Evolutionary conservation across 2,888 invertebrate genomes (phyloP), one percentile per base, ranked within the genome.

Genomic region (Lottia gigantea): DNA sequence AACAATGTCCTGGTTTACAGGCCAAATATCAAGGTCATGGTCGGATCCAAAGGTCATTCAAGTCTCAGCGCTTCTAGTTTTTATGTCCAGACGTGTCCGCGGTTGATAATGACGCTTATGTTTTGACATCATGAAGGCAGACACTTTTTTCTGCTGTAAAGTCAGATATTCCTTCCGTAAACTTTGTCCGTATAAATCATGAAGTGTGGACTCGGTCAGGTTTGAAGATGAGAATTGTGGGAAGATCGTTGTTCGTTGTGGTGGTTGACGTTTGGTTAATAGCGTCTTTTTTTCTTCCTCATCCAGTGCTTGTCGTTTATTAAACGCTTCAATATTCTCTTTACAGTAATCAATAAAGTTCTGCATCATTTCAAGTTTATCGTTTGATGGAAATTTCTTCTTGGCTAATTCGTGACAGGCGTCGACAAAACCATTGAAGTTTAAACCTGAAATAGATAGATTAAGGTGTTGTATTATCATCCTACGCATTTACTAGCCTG

Each of bases 381-480:
- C 70, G n/a, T 68, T 68, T 0, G 76, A 73, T 49, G 71, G 73
- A 71, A 85, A 86, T 66, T 82, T 83, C 49, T 82, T 74, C 26
- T 79, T 71, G 8, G 85, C 84, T 14, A 87, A 83, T 62, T 81
- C 82, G 63, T 84, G 79, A 74, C 86, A 86, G 1, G 85, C 84
- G 73, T 86, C 86, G 8, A 87, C 75, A 61, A 87, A 87, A 19
- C 84, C 87, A 72, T 85, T 85, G 73, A 83, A 87, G 68, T 84
- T 80, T 14, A 87, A 75, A 40, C 86, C 86, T 85, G 78, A 2
- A 76, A 71, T 40, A 40, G 7, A 40, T 40, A 8, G 7, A 8
- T 6, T 11, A 6, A 40, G 31, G 31, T 31, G 31, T 31, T 31
- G 6, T 6, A 31, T n/a, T n/a, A n/a, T n/a, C n/a, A n/a, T n/a